These are phyloP conservation scores for Dorcus hopei DNA, from an alignment of 2,888 invertebrate genomes.

Conservation along the genomic window DNA sequence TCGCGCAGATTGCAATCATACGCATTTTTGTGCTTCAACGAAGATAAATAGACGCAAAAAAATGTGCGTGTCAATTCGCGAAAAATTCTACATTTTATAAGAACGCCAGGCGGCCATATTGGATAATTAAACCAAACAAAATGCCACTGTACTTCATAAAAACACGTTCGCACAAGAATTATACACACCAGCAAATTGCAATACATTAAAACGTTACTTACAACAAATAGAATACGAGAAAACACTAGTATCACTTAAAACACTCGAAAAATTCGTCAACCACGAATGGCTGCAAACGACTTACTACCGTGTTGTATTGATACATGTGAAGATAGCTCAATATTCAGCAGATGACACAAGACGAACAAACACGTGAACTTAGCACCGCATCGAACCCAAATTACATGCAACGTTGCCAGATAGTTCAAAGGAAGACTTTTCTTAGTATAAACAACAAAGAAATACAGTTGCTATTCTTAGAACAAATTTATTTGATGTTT, in stretches of 20 bases:
- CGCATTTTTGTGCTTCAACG: too few species aligned
- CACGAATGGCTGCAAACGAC: constrained; percentile 18
- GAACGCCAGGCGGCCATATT: constrained; percentile 33
- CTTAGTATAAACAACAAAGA: too few species aligned
- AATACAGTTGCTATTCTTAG: too few species aligned
- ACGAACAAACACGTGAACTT: too few species aligned
- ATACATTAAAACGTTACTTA: constrained; percentile 14
- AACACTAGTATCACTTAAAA: constrained; percentile 14
- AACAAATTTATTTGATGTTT: too few species aligned
- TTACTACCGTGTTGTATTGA: neutral
- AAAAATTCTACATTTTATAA: constrained; percentile 22
- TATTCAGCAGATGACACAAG: too few species aligned
- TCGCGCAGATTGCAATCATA: neutral
- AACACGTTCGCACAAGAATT: neutral
- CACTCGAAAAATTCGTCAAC: constrained; percentile 13
- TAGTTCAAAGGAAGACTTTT: too few species aligned
- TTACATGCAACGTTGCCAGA: too few species aligned
- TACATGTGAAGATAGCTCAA: too few species aligned
- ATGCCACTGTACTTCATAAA: constrained; percentile 15
- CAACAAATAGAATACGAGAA: constrained; percentile 7
- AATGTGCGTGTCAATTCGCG: constrained; percentile 4
- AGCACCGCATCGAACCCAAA: too few species aligned
- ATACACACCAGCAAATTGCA: neutral
- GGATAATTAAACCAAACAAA: constrained; percentile 23
- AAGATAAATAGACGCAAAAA: neutral